Base-by-base conservation (phyloP, 2,797 vertebrate species). In the Sternarchorhynchus goeldii region DNA sequence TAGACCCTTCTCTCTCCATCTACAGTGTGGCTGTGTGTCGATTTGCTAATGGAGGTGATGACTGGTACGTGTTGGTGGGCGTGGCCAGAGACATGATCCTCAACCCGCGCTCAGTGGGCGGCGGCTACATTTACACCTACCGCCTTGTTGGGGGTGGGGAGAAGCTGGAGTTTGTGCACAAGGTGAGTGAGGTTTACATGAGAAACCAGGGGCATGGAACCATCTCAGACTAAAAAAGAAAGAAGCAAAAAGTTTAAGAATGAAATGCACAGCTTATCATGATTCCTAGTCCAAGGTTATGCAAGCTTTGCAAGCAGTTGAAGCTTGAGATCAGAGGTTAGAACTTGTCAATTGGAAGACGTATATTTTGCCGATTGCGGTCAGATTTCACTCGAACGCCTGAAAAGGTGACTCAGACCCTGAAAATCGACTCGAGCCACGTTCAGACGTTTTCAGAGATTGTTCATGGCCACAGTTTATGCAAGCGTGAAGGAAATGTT, bases 91-190 rank as follows among this genome's bases (percentile, higher is more conserved):
- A 99, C 89, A 93, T 99, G 88, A 97, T 99, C 31, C 92, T 99
- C 75, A 99, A 98, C 85, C 98, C 98, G 0, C 94, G 97, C 72
- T 98, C 97, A 0, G 96, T 96, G 36, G 91, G 90, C 0, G 97
- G 97, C 0, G 98, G 98, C 0, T 98, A 96, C 81, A 96, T 99
- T 84, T 99, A 99, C 87, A 99, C 97, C 0, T 99, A 99, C 85
- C 95, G 97, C 14, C 94, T 99, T 59, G 87, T 89, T 20, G 92
- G 93, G 5, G 95, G 84, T 50, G 96, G 96, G 0, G 97, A 99
- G 86, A 99, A 99, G 88, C 93, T 99, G 86, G 96, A 99, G 87
- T 98, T 98, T 85, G 89, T 99, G 78, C 98, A 99, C 88, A 99
- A 99, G 95, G 97, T 98, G 86, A 85, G 92, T 82, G 80, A 5